Base-by-base conservation (phyloP, 2,888 invertebrate species). In the Disparrhopalites patrizii region DNA sequence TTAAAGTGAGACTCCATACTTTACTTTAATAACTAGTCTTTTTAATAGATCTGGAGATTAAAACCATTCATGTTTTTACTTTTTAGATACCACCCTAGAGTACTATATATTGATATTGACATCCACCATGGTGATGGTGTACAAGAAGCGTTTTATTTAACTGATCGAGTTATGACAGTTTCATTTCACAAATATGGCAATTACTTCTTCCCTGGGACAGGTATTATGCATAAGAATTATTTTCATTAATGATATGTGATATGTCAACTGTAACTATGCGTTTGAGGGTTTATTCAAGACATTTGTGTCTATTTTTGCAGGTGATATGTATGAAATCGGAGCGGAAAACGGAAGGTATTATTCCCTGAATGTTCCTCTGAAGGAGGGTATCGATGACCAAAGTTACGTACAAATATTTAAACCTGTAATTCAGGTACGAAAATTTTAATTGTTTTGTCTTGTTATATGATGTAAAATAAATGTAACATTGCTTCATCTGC, bases 131-230 rank as follows among this genome's bases (percentile, higher is more conserved):
- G 91, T 0, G 94, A 95, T 77, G 94, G 94, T 0, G 97, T 98
- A 0, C 96, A 98, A 80, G 98, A 97, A 81, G 97, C 97, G 0
- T 98, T 98, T 81, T 98, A 97, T 79, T 82, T 96, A 3, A 97
- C 96, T 0, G 97, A 98, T 78, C 81, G 98, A 68, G 98, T 99
- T 0, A 99, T 99, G 98, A 99, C 99, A 0, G 96, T 98, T 1
- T 97, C 96, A 52, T 98, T 99, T 79, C 99, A 99, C 78, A 98
- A 98, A 81, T 98, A 96, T 78, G 98, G 98, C 1, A 94, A 94
- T 77, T 93, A 90, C 77, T 98, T 97, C 80, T 99, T 98, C 78
- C 98, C 98, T 0, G 97, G 98, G 15, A 99, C 98, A 0, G 98
- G 82, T 80, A 66, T 20, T 28, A 23, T 23, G 23, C 13, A 47